A percentile compares a stretch with the other conserved stretches of the same genome.
These are phyloP conservation scores for Kobus ellipsiprymnus DNA, from an alignment of 2,113 vertebrate species.

Conservation along the genomic window DNA sequence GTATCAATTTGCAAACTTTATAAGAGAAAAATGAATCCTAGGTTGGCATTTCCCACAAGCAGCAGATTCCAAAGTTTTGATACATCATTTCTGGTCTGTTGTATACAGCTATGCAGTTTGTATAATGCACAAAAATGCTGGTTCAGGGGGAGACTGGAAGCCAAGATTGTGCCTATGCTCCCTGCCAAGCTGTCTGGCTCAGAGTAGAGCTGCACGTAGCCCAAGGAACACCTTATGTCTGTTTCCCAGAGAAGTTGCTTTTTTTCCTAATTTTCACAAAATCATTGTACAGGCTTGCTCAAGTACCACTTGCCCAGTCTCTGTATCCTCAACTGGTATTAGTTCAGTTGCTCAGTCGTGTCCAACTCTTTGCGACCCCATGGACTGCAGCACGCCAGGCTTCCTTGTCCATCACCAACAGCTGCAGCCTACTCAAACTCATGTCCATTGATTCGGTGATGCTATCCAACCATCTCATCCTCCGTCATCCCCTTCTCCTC, in stretches of 20 bases:
- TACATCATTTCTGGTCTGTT: neutral
- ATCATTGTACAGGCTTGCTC: neutral
- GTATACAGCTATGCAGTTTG: neutral
- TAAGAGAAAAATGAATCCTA: neutral
- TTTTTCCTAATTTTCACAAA: neutral
- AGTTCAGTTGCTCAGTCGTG: neutral
- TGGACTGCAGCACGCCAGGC: neutral
- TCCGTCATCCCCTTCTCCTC: accelerated
- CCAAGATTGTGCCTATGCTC: neutral
- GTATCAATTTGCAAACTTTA: neutral
- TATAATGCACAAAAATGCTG: neutral
- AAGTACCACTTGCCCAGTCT: neutral
- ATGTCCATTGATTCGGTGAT: neutral
- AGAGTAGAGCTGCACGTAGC: neutral
- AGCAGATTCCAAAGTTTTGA: neutral
- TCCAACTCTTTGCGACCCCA: neutral
- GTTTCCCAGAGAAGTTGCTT: neutral
- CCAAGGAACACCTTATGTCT: neutral
- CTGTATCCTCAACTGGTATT: neutral
- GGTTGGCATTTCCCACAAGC: neutral
- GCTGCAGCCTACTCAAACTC: neutral
- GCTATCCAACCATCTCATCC: neutral
- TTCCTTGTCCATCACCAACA: neutral
- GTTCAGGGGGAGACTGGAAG: neutral
- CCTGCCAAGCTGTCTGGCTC: neutral